Evolutionary conservation across 1,140 invertebrate genomes (phyloP), one percentile per base, ranked within the genome.

Genomic region (Phortica variegata): DNA sequence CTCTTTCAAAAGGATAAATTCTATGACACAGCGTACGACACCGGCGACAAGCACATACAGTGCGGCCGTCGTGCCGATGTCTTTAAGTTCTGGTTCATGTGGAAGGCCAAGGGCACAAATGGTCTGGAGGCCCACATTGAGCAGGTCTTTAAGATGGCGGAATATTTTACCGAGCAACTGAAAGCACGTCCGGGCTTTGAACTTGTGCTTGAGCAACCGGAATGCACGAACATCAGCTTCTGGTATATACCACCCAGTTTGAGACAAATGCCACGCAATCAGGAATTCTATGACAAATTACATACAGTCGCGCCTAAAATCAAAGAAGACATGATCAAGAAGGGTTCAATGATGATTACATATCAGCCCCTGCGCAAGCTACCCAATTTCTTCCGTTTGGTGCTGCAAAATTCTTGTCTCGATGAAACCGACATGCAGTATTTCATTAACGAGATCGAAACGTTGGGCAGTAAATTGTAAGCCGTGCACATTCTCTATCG

Each of bases 11-110:
- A 93, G 71, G 94, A 97, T 75, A 98, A 98, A 79, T 93, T 95
- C 61, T 98, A 98, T 76, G 92, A 97, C 70, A 89, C 91, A 0
- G 81, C 81, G 9, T 96, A 86, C 60, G 94, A 97, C 65, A 92
- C 88, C 0, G 95, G 95, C 0, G 95, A 97, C 72, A 97, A 97
- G 69, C 89, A 95, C 52, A 86, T 98, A 15, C 84, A 86, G 52
- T 76, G 95, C 66, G 95, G 95, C 1, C 81, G 95, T n/a, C 83
- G 92, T 50, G 94, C 92, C 9, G 95, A 98, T 66, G 90, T 96
- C 2, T 82, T 97, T 36, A 97, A 97, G 74, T 91, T 97, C 62
- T 98, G 95, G 95, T 87, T 94, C 56, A 96, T 96, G 93, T 97
- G 95, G 95, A 93, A 93, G 63, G 91, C 91, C 1, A 95, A 95